Evolutionary conservation across 2,888 invertebrate genomes (phyloP), one percentile per base, ranked within the genome.

Genomic region (Schizotus pectinicornis): DNA sequence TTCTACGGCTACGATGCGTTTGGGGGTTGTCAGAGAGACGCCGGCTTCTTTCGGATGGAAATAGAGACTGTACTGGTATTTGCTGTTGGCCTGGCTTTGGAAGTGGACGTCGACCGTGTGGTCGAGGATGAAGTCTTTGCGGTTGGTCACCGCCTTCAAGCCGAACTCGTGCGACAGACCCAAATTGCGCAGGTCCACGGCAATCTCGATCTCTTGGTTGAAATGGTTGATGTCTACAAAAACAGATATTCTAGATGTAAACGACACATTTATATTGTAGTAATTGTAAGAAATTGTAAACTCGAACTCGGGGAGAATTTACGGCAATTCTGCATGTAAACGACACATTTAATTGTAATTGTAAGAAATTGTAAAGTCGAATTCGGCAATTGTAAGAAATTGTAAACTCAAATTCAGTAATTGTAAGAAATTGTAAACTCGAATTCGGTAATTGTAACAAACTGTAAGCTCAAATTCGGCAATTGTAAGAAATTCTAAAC

Each of bases 91-190:
- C 62, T 87, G 85, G 1, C 83, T 82, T 69, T 88, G 87, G 64
- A 92, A 83, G 70, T 88, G 88, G n/a, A 90, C 79, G 71, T 90
- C 89, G 8, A 91, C 80, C 45, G 84, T 85, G 74, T 91, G 89
- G 67, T 89, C 88, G 32, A 85, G 77, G 22, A 82, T 79, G 38
- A 83, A 81, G 47, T 85, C 84, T 1, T 86, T 84, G 1, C 85
- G 82, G 46, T 84, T 84, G 22, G 86, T 88, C 57, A 83, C 85
- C 0, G 88, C 83, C 70, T 87, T 86, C 0, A 91, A 78, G 7
- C 90, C 90, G 65, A 91, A 88, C 72, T 92, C 91, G 22, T 90
- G 88, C 0, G 88, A 83, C 47, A 90, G 83, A 12, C 91, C 91
- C 12, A 91, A 81, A 72, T 89, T 89, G 60, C 90, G 87, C 0